Evolutionary conservation across 2,888 invertebrate species (phyloP).

Genomic region (Digitonthophagus gazella): DNA sequence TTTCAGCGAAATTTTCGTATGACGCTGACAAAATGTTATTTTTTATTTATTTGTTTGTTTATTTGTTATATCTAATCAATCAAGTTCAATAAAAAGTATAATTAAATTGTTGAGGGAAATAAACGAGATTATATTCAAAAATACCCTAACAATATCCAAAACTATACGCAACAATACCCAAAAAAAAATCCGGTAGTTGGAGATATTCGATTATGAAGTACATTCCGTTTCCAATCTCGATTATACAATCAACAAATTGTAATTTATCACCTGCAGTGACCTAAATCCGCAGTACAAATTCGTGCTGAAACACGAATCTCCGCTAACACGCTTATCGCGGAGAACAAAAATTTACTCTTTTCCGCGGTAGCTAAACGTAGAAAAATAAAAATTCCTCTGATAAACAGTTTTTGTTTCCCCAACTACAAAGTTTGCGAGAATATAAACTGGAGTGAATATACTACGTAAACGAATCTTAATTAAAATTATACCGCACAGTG

Average conservation of each 20-base stretch:
- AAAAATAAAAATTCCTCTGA: not conserved
- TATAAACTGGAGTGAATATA: no score
- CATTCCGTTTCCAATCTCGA: not conserved
- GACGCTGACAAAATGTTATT: no score
- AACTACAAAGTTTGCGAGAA: no score
- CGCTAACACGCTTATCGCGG: not conserved
- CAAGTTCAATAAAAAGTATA: no score
- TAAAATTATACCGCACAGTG: not conserved
- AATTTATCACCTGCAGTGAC: not conserved
- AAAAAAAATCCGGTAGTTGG: not conserved
- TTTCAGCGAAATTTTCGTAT: no score
- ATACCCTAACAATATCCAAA: no score
- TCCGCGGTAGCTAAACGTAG: not conserved
- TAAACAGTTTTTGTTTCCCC: not conserved
- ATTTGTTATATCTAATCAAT: no score
- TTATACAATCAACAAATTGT: not conserved
- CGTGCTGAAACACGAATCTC: not conserved
- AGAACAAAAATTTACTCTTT: not conserved
- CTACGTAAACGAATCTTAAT: no score
- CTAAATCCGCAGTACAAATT: not conserved
- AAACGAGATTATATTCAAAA: not conserved
- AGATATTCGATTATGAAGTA: not conserved
- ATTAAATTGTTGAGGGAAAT: no score
- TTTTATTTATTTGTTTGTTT: no score
- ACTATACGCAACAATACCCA: no score